These are phyloP conservation scores for Dufourea novaeangliae DNA, from an alignment of 1,140 invertebrate genomes.

Conservation along the genomic window DNA sequence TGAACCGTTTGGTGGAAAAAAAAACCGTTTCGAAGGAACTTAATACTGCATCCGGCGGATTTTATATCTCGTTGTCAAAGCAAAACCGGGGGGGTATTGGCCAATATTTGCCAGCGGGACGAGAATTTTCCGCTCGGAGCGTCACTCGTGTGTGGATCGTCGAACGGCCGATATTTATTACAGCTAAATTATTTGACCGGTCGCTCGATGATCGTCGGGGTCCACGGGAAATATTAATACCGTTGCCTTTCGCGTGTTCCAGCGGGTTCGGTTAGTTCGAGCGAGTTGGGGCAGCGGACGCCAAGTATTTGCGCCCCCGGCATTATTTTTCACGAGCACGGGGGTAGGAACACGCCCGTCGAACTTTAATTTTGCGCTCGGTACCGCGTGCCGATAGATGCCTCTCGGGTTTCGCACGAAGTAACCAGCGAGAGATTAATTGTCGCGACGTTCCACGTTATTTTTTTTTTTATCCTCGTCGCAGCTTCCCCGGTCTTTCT, in stretches of 20 bases:
- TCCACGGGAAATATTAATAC: constrained; percentile 14
- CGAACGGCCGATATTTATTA: constrained; percentile 19
- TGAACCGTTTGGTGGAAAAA: neutral
- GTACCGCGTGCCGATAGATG: neutral
- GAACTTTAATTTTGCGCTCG: constrained; percentile 21
- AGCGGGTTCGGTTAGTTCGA: neutral
- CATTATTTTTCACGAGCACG: constrained; percentile 23
- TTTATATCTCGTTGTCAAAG: neutral
- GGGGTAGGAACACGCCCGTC: neutral
- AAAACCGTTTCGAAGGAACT: neutral
- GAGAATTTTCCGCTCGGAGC: neutral
- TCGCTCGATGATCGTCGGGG: neutral
- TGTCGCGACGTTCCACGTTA: neutral
- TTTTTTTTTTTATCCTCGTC: neutral
- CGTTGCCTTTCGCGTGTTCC: neutral
- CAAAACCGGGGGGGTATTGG: neutral
- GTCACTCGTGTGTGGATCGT: neutral
- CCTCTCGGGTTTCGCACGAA: neutral
- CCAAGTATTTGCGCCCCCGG: neutral
- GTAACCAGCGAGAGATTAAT: constrained; percentile 39
- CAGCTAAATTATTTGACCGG: constrained; percentile 8
- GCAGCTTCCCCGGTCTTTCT: neutral
- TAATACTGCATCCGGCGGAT: neutral
- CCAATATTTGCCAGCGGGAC: constrained; percentile 2
- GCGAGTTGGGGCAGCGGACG: no score